These are phyloP conservation scores for Holothuria glaberrima DNA, from an alignment of 35 echinoderm and acorn worm species.

Conservation along the genomic window DNA sequence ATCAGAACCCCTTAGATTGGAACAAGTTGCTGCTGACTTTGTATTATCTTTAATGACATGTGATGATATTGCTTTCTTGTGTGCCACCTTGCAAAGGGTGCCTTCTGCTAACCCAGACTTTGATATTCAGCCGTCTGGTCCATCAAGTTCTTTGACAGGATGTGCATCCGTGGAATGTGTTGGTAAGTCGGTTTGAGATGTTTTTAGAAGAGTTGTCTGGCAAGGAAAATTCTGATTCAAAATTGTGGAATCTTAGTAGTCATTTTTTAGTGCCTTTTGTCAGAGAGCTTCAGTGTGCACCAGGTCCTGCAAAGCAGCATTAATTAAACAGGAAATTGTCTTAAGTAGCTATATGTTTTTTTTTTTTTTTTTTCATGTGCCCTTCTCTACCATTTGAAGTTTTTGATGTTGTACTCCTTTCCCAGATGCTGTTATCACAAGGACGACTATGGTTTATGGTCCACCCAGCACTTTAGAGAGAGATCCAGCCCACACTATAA, in stretches of 20 bases:
- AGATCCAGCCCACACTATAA: conserved; percentile 67
- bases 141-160: not conserved
- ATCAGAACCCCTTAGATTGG: conserved; percentile 15
- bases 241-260: too few relatives aligned
- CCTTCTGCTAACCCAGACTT: conserved; percentile 59
- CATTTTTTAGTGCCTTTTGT: too few relatives aligned
- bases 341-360: not conserved
- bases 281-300: too few relatives aligned
- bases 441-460: conserved; percentile 9
- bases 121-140: not conserved
- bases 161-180: conserved; percentile 5
- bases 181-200: not conserved
- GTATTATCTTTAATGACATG: conserved; percentile 41
- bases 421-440: conserved; percentile 59
- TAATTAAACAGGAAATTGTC: not conserved
- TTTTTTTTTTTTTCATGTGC: not conserved
- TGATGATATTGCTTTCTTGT: conserved; percentile 60
- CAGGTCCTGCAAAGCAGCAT: too few relatives aligned
- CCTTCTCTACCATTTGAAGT: not conserved
- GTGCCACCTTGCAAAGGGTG: conserved; percentile 45
- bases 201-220: too few relatives aligned
- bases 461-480: conserved; percentile 60
- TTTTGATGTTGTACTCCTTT: not conserved
- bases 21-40: conserved; percentile 31
- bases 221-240: too few relatives aligned